These are phyloP conservation scores for Larimichthys crocea DNA, from an alignment of 2,113 vertebrate genomes.

Conservation along the genomic window DNA sequence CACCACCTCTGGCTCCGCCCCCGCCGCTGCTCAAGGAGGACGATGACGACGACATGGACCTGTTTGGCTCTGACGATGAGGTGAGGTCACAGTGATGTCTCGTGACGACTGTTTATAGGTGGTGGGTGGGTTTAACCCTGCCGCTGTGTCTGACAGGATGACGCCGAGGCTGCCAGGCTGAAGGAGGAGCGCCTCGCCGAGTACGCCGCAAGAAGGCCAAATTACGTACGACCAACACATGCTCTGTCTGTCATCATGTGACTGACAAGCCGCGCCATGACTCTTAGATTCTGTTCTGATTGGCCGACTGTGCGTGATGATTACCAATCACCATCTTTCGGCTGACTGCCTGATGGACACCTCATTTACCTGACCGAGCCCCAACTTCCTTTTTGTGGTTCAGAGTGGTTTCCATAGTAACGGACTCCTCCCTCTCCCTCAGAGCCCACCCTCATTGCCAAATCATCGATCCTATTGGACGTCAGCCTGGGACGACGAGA, in stretches of 20 bases:
- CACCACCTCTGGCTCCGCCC: constrained; percentile 80
- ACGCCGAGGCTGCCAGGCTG: constrained; percentile 87
- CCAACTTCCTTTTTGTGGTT: fast-evolving
- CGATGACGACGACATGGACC: constrained; percentile 91
- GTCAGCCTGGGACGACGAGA: constrained; percentile 99
- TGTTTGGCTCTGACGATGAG: constrained; percentile 98
- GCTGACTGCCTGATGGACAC: constrained; percentile 90
- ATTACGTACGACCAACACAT: constrained; percentile 80
- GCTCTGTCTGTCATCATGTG: too few species aligned
- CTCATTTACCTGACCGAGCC: constrained; percentile 63
- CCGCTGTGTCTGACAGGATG: constrained; percentile 84
- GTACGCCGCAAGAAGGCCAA: constrained; percentile 97
- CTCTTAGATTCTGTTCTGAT: constrained; percentile 16
- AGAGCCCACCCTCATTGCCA: constrained; percentile 95
- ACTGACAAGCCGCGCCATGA: too few species aligned
- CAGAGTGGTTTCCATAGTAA: background rate
- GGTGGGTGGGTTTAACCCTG: background rate
- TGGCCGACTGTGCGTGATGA: constrained; percentile 75
- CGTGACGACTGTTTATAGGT: fast-evolving
- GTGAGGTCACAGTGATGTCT: constrained; percentile 72
- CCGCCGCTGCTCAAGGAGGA: constrained; percentile 83
- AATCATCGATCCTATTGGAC: constrained; percentile 94
- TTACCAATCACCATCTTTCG: constrained; percentile 95
- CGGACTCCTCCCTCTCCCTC: background rate
- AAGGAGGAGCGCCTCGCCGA: constrained; percentile 94